Base-by-base conservation (phyloP, 1,140 invertebrate species). In the Arion vulgaris region DNA sequence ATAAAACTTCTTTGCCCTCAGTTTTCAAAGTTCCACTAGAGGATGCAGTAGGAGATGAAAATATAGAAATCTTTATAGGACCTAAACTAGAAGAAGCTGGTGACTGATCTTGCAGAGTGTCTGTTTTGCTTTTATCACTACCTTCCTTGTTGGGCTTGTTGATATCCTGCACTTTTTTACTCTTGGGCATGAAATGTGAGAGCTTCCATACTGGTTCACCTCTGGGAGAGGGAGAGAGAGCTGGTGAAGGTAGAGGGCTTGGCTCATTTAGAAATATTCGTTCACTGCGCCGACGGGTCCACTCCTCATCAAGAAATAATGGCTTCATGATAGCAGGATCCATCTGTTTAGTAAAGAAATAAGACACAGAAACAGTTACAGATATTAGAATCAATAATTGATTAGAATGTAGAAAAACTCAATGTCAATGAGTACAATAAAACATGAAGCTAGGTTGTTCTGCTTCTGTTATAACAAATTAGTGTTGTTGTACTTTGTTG, bases 231-330 rank as follows among this genome's bases (percentile, higher is more conserved):
- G 82, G 71, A 45, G 71, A 62, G 38, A 79, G 80, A 74, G 86
- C 89, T 34, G 89, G 90, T 41, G 89, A 89, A 66, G 88, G 87
- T 80, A 88, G 86, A 32, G 91, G 89, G 78, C 90, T 89, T 66
- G 92, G 86, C 75, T 93, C 92, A 88, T 89, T 92, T 7, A 93
- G 85, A 83, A 93, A 93, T 41, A 93, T 93, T 36, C 92, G 83
- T 75, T 93, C 92, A 88, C 92, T 93, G 41, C 92, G 83, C n/a
- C 92, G 85, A 13, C 89, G 81, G 68, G 88, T 86, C 92, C 92
- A 93, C 53, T 91, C 89, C 38, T 91, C 91, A 73, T 92, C 91
- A 57, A 92, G 82, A 81, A 90, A 90, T 32, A 90, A 80, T 41
- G 90, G 90, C 68, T 88, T 89, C 85, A 90, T 80, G 7, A 85